Evolutionary conservation across 2,797 vertebrate species (phyloP), one percentile per base, ranked within the genome.

Genomic region (Acipenser oxyrinchus): DNA sequence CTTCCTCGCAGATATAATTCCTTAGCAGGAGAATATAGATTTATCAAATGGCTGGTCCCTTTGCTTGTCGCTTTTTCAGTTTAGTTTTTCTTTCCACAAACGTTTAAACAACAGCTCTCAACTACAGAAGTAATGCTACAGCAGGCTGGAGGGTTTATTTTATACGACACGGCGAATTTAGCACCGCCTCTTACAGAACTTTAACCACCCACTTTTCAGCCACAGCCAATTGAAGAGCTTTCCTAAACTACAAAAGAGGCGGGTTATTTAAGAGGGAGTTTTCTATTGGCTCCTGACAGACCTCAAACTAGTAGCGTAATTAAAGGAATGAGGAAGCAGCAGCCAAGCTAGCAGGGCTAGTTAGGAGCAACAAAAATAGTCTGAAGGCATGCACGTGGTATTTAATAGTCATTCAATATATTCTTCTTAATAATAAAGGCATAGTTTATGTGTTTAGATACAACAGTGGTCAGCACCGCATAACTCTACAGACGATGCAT

Each of bases 281-380:
- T 75, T 61, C 68, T 13, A 90, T 87, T 80, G 87, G 88, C 69
- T 74, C 61, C 49, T 57, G 51, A 60, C 64, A 71, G 72, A 75
- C 77, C 76, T 82, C 78, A 72, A 70, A 71, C 69, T 74, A 64
- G 66, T 13, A 53, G 69, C 52, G 69, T 73, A 71, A 71, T 75
- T 67, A 69, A 81, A 86, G 84, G 84, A 90, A 91, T 85, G 89
- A 90, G 89, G 87, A 90, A 90, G 74, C 73, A 65, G 63, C 68
- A 13, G 7, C n/a, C 55, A 50, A 63, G 12, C 66, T 49, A 48
- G 4, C 15, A 10, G 6, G 4, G 7, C 59, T 9, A 4, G 48
- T 48, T 49, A 9, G 37, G 58, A 15, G 23, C 49, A n/a, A 49
- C 18, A 50, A 10, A 9, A 62, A 62, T 52, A 13, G 64, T 51